phyloP scores from a whole-genome alignment of 2,113 vertebrate genomes.

The Hiodon alosoides region DNA sequence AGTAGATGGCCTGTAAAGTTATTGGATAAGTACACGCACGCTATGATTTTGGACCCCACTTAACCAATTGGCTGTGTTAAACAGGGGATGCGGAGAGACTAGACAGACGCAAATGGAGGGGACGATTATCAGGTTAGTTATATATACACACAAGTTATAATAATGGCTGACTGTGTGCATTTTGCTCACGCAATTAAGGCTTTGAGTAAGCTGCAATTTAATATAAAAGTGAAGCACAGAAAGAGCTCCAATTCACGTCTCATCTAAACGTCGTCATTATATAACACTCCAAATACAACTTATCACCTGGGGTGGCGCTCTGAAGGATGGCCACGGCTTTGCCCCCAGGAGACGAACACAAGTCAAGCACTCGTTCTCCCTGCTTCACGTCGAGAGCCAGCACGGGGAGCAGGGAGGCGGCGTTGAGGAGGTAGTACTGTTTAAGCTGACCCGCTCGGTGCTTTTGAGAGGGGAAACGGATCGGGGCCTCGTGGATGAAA shows the following conservation, averaged over 20 bases:
- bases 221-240: background rate
- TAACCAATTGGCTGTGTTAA: too few relatives aligned
- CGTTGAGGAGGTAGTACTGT: slow-evolving; percentile 84
- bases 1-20: too few relatives aligned
- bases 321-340: slow-evolving; percentile 84
- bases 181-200: too few relatives aligned
- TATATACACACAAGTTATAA: too few relatives aligned
- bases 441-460: slow-evolving; percentile 77
- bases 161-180: too few relatives aligned
- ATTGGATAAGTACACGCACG: too few relatives aligned
- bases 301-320: slow-evolving; percentile 70
- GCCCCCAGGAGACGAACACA: slow-evolving; percentile 91
- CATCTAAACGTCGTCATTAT: background rate
- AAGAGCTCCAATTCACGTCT: background rate
- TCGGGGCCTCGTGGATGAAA: slow-evolving; percentile 58
- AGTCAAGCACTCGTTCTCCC: slow-evolving; percentile 80
- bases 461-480: slow-evolving; percentile 70
- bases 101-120: too few relatives aligned
- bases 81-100: too few relatives aligned
- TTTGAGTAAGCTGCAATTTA: too few relatives aligned
- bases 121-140: background rate
- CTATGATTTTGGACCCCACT: too few relatives aligned
- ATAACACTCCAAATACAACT: background rate
- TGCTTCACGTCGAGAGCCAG: slow-evolving; percentile 74
- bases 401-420: slow-evolving; percentile 85